These are phyloP conservation scores for Potorous gilbertii DNA, from an alignment of 2,797 vertebrate species.

Conservation along the genomic window DNA sequence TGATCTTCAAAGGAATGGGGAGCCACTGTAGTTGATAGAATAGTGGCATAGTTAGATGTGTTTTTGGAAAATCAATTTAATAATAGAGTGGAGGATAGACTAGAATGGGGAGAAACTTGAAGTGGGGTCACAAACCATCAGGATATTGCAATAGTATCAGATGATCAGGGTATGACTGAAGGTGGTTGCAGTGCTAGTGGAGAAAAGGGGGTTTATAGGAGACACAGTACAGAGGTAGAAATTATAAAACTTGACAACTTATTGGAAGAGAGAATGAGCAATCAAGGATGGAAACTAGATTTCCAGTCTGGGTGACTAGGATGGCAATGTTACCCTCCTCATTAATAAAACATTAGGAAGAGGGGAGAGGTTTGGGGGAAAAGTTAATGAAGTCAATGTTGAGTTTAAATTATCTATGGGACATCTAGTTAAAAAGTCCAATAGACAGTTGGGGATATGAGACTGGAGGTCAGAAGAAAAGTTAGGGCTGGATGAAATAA, in stretches of 20 bases:
- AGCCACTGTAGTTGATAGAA: too few species aligned
- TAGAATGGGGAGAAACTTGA: too few species aligned
- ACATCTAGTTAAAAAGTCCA: background rate
- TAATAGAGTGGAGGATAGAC: too few species aligned
- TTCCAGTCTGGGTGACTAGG: background rate
- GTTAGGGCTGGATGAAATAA: background rate
- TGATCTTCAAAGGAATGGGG: too few species aligned
- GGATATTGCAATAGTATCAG: too few species aligned
- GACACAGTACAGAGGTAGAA: background rate
- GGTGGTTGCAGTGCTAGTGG: too few species aligned
- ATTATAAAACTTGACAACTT: background rate
- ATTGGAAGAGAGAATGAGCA: background rate
- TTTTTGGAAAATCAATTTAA: too few species aligned
- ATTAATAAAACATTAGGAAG: background rate
- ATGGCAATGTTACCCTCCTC: background rate
- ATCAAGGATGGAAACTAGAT: background rate
- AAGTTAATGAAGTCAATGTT: background rate
- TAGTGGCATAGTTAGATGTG: too few species aligned
- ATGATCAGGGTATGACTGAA: too few species aligned
- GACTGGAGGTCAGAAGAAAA: background rate
- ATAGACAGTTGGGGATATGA: background rate
- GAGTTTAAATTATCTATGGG: too few species aligned
- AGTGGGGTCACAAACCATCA: too few species aligned
- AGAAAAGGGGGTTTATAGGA: background rate
- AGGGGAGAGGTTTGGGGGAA: background rate